Evolutionary conservation across 2,797 vertebrate species (phyloP).

Genomic region (Merluccius polli): DNA sequence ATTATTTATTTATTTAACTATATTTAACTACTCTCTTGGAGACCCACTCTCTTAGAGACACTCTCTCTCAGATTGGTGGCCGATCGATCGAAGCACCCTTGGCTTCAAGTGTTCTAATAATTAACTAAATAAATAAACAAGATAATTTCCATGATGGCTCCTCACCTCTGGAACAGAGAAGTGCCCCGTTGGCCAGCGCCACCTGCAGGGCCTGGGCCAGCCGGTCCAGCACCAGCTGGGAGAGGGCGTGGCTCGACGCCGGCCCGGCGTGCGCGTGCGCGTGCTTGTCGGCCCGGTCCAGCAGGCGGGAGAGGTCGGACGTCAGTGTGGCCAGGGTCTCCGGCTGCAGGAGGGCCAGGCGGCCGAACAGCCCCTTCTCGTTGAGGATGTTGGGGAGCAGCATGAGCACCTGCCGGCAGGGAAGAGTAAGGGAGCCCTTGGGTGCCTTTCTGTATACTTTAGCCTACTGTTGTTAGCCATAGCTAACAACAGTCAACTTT

Average conservation of each 20-base stretch:
- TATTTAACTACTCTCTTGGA: no score
- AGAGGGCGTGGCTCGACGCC: conserved; percentile 72
- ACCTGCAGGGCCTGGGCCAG: conserved; percentile 94
- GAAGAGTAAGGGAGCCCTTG: neutral
- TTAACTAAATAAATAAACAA: no score
- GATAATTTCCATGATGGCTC: no score
- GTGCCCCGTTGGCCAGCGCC: conserved; percentile 88
- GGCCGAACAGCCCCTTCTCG: conserved; percentile 90
- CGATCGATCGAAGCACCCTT: no score
- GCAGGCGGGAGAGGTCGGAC: conserved; percentile 82
- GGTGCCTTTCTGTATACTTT: neutral
- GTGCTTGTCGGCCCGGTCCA: conserved; percentile 79
- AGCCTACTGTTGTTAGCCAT: neutral
- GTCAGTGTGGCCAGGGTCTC: conserved; percentile 87
- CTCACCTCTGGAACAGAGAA: conserved; percentile 91
- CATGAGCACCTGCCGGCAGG: conserved; percentile 78
- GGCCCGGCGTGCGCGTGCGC: conserved; percentile 33
- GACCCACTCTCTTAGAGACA: no score
- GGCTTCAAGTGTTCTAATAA: no score
- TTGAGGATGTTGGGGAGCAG: conserved; percentile 86
- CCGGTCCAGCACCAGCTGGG: conserved; percentile 88
- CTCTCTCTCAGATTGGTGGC: no score
- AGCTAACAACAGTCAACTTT: no score
- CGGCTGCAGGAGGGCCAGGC: conserved; percentile 84
- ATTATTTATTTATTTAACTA: no score